Base-by-base conservation (phyloP, 2,888 invertebrate species). In the Torymus tubicola region DNA sequence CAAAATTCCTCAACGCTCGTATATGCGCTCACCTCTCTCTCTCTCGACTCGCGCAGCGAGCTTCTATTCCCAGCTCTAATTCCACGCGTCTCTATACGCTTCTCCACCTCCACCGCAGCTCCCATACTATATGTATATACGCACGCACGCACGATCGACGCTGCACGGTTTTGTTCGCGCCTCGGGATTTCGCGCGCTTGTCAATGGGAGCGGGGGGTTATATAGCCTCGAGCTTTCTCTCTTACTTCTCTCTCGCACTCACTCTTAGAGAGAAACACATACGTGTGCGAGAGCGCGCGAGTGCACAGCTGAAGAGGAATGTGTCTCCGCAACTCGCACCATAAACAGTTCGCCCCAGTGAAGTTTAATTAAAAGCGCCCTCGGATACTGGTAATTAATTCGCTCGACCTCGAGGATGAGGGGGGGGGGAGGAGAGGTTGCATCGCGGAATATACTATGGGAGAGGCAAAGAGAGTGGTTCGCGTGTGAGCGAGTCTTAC, bases 331-430 rank as follows among this genome's bases (percentile, higher is more conserved):
- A 64, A 52, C 14, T 50, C 21, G 42, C 12, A 55, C 68, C 52
- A 78, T 68, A 73, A 73, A 68, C 67, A 73, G 61, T 18, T 58
- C 31, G 53, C 61, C 13, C 58, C n/a, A n/a, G 53, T 21, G 55
- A 78, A 78, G 73, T 78, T 78, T 78, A 78, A 78, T 78, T 73
- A 73, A 72, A 73, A 73, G 78, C 58, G 57, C 12, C 55, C 50
- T 55, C 50, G 57, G n/a, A 68, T 68, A 63, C 73, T 63, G 21
- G 61, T 78, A 78, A 78, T 78, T 78, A 78, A 68, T 78, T 78
- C 21, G 72, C 31, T 69, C 69, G 65, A 65, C 52, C 65, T 72
- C 55, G 55, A 42, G 55, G 31, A n/a, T n/a, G n/a, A n/a, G n/a
- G n/a, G n/a, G n/a, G n/a, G n/a, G n/a, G n/a, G n/a, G n/a, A n/a